These are phyloP conservation scores for Cecropterus lyciades DNA, from an alignment of 1,140 invertebrate species.

Conservation along the genomic window DNA sequence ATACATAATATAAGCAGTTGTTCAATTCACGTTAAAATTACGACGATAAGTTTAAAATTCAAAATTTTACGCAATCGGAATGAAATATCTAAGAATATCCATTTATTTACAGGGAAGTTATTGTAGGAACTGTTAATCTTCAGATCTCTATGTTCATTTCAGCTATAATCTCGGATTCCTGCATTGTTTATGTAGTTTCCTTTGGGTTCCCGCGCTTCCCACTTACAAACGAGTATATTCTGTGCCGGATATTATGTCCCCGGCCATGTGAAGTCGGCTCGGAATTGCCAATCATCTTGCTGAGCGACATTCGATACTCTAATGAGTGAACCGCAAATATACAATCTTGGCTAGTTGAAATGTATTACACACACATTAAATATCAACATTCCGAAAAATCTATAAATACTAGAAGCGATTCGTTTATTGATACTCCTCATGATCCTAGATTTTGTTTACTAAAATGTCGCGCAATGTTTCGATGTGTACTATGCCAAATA, in stretches of 20 bases:
- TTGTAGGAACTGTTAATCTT: background rate
- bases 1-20: too few relatives aligned
- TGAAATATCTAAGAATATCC: background rate
- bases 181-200: conserved; percentile 57
- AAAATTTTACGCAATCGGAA: background rate
- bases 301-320: conserved; percentile 31
- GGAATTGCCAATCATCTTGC: conserved; percentile 37
- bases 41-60: too few relatives aligned
- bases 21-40: too few relatives aligned
- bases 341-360: background rate
- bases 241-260: conserved; percentile 58
- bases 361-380: background rate
- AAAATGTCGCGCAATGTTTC: too few relatives aligned
- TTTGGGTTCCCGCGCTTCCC: conserved; percentile 40
- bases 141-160: background rate
- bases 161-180: conserved; percentile 10
- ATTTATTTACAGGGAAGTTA: background rate
- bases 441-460: too few relatives aligned
- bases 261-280: conserved; percentile 32
- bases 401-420: too few relatives aligned
- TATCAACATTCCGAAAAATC: too few relatives aligned
- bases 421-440: too few relatives aligned
- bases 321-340: conserved; percentile 7
- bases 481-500: too few relatives aligned
- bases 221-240: conserved; percentile 42